Evolutionary conservation across 2,888 invertebrate genomes (phyloP).

Genomic region (Melanostoma scalare): DNA sequence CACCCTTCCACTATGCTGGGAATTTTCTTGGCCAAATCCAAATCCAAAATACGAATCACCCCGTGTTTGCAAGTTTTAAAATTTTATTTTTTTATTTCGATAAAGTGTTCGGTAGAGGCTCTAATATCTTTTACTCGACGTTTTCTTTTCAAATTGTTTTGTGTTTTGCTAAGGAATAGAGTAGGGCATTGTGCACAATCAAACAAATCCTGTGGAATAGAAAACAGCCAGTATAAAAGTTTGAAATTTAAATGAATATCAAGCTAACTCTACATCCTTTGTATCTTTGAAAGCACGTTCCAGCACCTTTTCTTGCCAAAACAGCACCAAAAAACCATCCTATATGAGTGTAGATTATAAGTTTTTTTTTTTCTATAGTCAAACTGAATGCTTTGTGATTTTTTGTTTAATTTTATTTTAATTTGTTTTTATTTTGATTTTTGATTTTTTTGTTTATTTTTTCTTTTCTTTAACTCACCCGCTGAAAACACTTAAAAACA

Average conservation of each 20-base stretch:
- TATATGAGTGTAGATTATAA: constrained; percentile 24
- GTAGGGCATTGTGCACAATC: too few relatives aligned
- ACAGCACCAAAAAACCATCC: constrained; percentile 36
- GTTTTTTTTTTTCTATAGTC: constrained; percentile 20
- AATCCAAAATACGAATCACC: too few relatives aligned
- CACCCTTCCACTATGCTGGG: too few relatives aligned
- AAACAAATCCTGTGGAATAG: neutral
- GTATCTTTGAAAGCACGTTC: constrained; percentile 39
- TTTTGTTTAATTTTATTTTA: constrained; percentile 34
- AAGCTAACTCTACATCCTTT: constrained; percentile 42
- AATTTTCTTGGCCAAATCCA: too few relatives aligned
- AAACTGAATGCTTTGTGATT: constrained; percentile 57
- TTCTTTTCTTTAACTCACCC: constrained; percentile 56
- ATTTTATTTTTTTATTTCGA: too few relatives aligned
- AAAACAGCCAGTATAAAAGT: neutral
- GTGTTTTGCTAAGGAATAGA: too few relatives aligned
- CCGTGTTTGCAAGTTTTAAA: too few relatives aligned
- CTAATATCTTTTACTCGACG: too few relatives aligned
- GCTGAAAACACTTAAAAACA: constrained; percentile 74
- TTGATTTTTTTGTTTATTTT: constrained; percentile 30
- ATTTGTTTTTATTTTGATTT: constrained; percentile 43
- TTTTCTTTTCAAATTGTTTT: too few relatives aligned
- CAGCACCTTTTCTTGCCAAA: constrained; percentile 47
- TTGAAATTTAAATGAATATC: constrained; percentile 22
- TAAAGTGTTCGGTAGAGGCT: too few relatives aligned